Conservation (phyloP, 2,797 vertebrate species). For the Ispidina picta region DNA sequence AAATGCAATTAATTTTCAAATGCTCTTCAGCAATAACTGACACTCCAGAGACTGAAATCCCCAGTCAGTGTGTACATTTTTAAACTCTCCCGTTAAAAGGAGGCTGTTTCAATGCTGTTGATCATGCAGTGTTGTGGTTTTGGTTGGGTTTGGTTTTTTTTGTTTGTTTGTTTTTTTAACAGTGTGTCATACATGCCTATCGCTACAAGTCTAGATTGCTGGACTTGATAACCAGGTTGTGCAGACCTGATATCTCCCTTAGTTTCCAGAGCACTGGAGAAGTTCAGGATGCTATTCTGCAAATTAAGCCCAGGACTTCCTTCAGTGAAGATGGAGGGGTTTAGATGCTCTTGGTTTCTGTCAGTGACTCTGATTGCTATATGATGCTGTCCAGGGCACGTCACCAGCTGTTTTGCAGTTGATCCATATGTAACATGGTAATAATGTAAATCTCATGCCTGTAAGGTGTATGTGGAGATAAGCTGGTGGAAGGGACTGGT, state of each 20-base stretch:
- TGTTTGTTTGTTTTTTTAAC: background rate
- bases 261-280: background rate
- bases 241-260: background rate
- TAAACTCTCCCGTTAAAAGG: background rate
- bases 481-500: background rate
- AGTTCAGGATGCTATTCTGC: background rate
- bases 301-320: background rate
- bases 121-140: background rate
- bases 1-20: constrained; percentile 70
- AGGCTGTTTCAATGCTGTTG: background rate
- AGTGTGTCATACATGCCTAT: background rate
- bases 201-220: background rate
- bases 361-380: accelerated
- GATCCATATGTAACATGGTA: background rate
- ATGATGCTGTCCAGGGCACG: accelerated
- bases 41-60: background rate
- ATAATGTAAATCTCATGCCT: background rate
- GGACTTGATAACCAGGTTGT: accelerated
- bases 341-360: background rate
- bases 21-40: constrained; percentile 54
- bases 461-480: accelerated
- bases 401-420: background rate
- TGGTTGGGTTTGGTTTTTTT: background rate
- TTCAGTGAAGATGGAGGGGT: background rate
- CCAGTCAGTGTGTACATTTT: background rate